Conservation (phyloP, 2,888 invertebrate species). For the Lasioglossum figueresi region DNA sequence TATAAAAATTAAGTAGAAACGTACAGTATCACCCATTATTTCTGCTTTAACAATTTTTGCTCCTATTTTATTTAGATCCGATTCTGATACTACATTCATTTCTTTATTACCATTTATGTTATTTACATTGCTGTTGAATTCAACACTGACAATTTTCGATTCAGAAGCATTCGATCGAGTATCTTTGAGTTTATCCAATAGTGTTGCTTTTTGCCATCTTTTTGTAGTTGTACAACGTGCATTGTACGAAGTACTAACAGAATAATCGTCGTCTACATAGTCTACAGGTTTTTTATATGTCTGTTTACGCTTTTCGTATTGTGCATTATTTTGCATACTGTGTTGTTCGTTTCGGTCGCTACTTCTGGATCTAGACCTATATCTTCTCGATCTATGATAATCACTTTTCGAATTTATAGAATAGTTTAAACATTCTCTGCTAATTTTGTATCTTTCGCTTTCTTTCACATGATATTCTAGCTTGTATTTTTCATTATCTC, state of each 20-base stretch:
- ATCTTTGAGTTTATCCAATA: neutral
- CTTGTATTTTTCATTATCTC: neutral
- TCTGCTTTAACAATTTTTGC: slow-evolving; percentile 97
- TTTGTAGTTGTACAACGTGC: slow-evolving; percentile 55
- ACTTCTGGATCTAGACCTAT: slow-evolving; percentile 43
- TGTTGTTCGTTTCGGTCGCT: slow-evolving; percentile 11
- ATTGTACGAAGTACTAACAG: slow-evolving; percentile 16
- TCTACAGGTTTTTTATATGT: slow-evolving; percentile 74
- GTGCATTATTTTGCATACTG: neutral
- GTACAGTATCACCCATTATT: slow-evolving; percentile 92
- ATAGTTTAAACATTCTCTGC: neutral
- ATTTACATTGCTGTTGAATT: slow-evolving; percentile 39
- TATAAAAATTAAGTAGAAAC: slow-evolving; percentile 41
- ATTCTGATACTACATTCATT: slow-evolving; percentile 86
- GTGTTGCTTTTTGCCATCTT: slow-evolving; percentile 74
- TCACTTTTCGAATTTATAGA: neutral
- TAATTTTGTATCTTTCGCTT: slow-evolving; percentile 9
- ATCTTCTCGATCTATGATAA: slow-evolving; percentile 8
- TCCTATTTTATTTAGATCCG: slow-evolving; percentile 92
- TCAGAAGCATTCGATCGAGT: slow-evolving; percentile 22
- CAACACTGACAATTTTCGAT: neutral
- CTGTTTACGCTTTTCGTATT: slow-evolving; percentile 20
- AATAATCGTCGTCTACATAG: slow-evolving; percentile 48
- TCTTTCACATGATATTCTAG: neutral
- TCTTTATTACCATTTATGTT: slow-evolving; percentile 38